Base-by-base conservation (phyloP, 1,140 invertebrate species). In the Leptinotarsa undecemlineata region DNA sequence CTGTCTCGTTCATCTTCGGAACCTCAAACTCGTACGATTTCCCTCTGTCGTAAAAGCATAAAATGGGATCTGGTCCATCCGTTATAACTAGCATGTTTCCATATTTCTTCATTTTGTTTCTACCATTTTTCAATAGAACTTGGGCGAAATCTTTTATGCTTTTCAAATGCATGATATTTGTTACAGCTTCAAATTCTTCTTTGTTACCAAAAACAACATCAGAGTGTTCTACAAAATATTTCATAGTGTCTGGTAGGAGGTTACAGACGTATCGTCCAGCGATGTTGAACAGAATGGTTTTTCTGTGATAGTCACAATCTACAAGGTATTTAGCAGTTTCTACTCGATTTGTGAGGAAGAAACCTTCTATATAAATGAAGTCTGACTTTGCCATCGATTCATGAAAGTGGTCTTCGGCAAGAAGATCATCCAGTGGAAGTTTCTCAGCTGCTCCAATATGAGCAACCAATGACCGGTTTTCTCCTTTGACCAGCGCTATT, bases 201-300 rank as follows among this genome's bases (percentile, higher is more conserved):
- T 88, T 88, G 86, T 95, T 95, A 3, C 93, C 93, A 84, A 95
- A 94, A 11, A 95, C 85, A 71, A 94, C 88, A 81, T 92, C 90
- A 15, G 91, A 89, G 81, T 90, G 89, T 47, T 90, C 87, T 64
- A 92, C 83, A 69, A 91, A 85, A 76, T 87, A 80, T 47, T 86
- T 82, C 75, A 93, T 83, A 19, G 83, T 84, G 17, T 89, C 84
- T n/a, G 86, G 82, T 77, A 90, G 88, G 48, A 89, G 86, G 76
- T 89, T 82, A 76, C 91, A 91, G 42, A 95, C 87, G 81, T 94
- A 95, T 47, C 89, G 88, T 17, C 92, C 92, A 79, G 89, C 91
- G 57, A 95, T 85, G 86, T 94, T 95, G 78, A 94, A 89, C 5
- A 87, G 88, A 77, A 94, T 88, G 42, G 86, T 82, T 82, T 89